These are phyloP conservation scores for Chlamydotis undulata DNA, from an alignment of 2,113 vertebrate genomes.

Conservation along the genomic window DNA sequence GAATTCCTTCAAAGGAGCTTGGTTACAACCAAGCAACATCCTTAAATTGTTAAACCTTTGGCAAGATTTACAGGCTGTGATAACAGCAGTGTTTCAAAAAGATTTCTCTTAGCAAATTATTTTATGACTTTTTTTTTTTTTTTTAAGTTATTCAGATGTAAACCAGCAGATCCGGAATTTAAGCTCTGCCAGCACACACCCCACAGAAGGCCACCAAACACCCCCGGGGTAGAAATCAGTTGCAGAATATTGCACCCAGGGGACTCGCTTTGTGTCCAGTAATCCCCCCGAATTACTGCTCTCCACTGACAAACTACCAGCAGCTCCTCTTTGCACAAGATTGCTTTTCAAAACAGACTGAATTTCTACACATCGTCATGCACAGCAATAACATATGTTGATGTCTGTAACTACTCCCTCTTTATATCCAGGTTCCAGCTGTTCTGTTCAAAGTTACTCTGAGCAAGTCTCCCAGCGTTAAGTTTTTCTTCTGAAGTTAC, in stretches of 20 bases:
- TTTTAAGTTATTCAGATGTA: background rate
- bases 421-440: conserved; percentile 36
- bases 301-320: background rate
- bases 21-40: conserved; percentile 51
- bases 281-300: background rate
- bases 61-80: background rate
- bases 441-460: conserved; percentile 17
- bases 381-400: background rate
- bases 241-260: background rate
- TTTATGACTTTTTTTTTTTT: background rate
- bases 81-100: background rate
- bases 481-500: conserved; percentile 49
- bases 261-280: background rate
- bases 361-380: conserved; percentile 3
- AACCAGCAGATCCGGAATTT: background rate
- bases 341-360: conserved; percentile 9
- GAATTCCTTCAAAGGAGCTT: conserved; percentile 35
- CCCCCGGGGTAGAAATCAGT: background rate
- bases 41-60: conserved; percentile 52
- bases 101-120: background rate
- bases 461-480: background rate
- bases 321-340: background rate
- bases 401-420: background rate
- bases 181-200: background rate
- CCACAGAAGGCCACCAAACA: background rate